Conservation (phyloP, 2,797 vertebrate species). For the Pseudotriccus pelzelni region DNA sequence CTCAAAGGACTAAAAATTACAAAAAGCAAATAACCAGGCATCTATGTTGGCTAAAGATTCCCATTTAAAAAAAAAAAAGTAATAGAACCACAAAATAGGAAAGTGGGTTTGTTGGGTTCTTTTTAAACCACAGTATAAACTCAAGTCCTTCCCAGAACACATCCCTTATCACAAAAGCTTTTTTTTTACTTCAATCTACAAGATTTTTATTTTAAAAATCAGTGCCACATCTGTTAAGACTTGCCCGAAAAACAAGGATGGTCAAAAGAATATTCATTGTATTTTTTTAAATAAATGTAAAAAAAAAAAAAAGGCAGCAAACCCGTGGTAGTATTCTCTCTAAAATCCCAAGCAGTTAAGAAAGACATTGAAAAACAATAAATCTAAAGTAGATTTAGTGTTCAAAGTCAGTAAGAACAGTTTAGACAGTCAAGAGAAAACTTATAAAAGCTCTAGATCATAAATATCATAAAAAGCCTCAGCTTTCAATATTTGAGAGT, state of each 20-base stretch:
- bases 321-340: not conserved
- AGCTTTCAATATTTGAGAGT: not conserved
- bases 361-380: not conserved
- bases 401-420: not conserved
- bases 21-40: not conserved
- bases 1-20: not conserved
- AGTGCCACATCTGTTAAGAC: too few relatives aligned
- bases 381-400: not conserved
- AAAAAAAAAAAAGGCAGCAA: not conserved
- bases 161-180: not conserved
- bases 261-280: too few relatives aligned
- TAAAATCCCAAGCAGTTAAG: not conserved
- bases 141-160: not conserved
- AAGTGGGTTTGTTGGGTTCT: not conserved
- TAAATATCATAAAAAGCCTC: not conserved
- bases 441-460: not conserved
- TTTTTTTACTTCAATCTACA: not conserved
- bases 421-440: not conserved
- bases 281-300: too few relatives aligned
- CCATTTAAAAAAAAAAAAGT: not conserved
- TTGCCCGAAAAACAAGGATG: too few relatives aligned
- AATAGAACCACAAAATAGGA: not conserved
- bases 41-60: not conserved
- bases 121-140: not conserved
- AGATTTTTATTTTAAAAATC: too few relatives aligned